phyloP scores from a whole-genome alignment of 2,888 invertebrate genomes.

The Agriopis aurantiaria region DNA sequence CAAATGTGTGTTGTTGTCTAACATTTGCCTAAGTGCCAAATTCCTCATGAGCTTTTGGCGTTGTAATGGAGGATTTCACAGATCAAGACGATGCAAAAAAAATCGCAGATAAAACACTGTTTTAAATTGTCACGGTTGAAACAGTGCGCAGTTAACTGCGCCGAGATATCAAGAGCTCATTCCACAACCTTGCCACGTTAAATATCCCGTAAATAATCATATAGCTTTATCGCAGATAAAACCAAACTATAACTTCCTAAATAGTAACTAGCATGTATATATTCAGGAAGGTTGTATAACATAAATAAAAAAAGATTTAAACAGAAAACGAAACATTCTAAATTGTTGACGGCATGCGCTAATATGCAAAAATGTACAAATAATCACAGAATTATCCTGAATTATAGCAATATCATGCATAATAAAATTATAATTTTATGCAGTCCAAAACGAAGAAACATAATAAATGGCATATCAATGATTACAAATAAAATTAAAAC shows the following conservation, averaged over 20 bases:
- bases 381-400: slow-evolving; percentile 2
- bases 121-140: too few relatives aligned
- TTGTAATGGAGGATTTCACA: not conserved
- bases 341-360: not conserved
- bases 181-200: too few relatives aligned
- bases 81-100: not conserved
- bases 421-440: slow-evolving; percentile 9
- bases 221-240: not conserved
- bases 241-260: not conserved
- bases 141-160: too few relatives aligned
- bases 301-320: not conserved
- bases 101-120: too few relatives aligned
- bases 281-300: not conserved
- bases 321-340: not conserved
- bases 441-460: slow-evolving; percentile 12
- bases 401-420: slow-evolving; percentile 12
- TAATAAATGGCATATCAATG: slow-evolving; percentile 25
- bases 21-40: too few relatives aligned
- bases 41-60: not conserved
- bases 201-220: not conserved
- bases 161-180: too few relatives aligned
- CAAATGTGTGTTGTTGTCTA: not conserved
- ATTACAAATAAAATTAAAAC: slow-evolving; percentile 24
- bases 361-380: slow-evolving; percentile 6
- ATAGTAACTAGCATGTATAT: not conserved